phyloP scores from a whole-genome alignment of 2,888 invertebrate species.

The Andrena camellia region DNA sequence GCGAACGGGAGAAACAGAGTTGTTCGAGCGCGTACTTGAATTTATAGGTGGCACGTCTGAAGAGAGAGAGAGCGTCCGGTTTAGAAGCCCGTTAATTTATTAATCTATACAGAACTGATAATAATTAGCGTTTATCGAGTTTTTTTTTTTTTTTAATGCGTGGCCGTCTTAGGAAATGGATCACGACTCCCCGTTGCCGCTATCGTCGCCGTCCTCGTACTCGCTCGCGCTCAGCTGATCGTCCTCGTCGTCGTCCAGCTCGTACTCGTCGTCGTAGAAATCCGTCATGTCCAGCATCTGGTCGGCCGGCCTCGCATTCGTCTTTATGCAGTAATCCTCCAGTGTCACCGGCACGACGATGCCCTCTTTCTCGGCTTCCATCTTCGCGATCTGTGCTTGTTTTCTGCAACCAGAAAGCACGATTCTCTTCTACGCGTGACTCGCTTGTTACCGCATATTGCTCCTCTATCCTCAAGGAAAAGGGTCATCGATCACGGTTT shows the following conservation, averaged over 20 bases:
- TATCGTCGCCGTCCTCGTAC: slow-evolving; percentile 93
- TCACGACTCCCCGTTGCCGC: slow-evolving; percentile 97
- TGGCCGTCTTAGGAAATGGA: slow-evolving; percentile 82
- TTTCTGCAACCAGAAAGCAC: slow-evolving; percentile 88
- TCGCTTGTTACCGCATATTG: too few species aligned
- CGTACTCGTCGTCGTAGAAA: slow-evolving; percentile 98
- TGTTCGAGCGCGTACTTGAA: slow-evolving; percentile 27
- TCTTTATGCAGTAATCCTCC: slow-evolving; percentile 99
- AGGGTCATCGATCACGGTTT: too few species aligned
- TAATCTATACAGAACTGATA: slow-evolving; percentile 81
- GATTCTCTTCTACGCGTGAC: neutral
- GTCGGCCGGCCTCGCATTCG: slow-evolving; percentile 94
- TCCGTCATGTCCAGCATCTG: slow-evolving; percentile 96
- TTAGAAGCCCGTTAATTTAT: slow-evolving; percentile 82
- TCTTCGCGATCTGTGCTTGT: slow-evolving; percentile 97
- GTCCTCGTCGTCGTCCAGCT: slow-evolving; percentile 89
- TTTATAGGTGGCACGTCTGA: slow-evolving; percentile 58
- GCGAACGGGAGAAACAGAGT: neutral
- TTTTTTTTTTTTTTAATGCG: slow-evolving; percentile 31
- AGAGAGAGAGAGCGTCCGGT: slow-evolving; percentile 75
- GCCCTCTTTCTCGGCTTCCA: slow-evolving; percentile 98
- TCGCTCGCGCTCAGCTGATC: slow-evolving; percentile 90
- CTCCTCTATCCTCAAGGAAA: too few species aligned
- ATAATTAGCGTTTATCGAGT: slow-evolving; percentile 67
- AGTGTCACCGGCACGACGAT: slow-evolving; percentile 98